Evolutionary conservation across 2,113 vertebrate species (phyloP).

Genomic region (Macheiramphus alcinus): DNA sequence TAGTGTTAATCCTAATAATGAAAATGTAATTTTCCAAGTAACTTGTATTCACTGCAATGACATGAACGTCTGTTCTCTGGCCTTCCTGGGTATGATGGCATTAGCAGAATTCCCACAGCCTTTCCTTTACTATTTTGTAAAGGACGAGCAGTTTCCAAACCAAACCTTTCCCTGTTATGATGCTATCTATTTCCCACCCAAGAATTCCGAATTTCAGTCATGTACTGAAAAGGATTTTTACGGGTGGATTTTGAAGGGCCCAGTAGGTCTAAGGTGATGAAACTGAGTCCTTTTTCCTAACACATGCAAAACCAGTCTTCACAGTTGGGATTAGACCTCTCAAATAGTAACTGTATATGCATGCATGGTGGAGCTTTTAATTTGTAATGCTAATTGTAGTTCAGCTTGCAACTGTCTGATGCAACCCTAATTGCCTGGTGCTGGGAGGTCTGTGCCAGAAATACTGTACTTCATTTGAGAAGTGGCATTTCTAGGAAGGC

Average conservation of each 20-base stretch:
- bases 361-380: neutral
- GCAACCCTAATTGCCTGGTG: neutral
- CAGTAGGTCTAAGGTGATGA: neutral
- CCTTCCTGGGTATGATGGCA: neutral
- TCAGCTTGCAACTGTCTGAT: conserved; percentile 4
- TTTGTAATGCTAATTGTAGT: conserved; percentile 22
- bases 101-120: neutral
- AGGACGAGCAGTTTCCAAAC: neutral
- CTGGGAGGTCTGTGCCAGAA: conserved; percentile 29
- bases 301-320: neutral
- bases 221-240: neutral
- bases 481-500: neutral
- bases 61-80: neutral
- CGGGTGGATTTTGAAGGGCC: neutral
- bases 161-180: neutral
- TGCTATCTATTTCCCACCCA: neutral
- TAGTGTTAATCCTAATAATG: neutral
- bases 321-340: neutral
- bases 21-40: neutral
- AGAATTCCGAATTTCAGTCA: neutral
- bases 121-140: neutral
- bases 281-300: neutral
- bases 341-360: neutral
- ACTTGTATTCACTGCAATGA: neutral
- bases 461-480: neutral